Conservation (phyloP, 2,888 invertebrate genomes). For the Monoplex corrugatus region DNA sequence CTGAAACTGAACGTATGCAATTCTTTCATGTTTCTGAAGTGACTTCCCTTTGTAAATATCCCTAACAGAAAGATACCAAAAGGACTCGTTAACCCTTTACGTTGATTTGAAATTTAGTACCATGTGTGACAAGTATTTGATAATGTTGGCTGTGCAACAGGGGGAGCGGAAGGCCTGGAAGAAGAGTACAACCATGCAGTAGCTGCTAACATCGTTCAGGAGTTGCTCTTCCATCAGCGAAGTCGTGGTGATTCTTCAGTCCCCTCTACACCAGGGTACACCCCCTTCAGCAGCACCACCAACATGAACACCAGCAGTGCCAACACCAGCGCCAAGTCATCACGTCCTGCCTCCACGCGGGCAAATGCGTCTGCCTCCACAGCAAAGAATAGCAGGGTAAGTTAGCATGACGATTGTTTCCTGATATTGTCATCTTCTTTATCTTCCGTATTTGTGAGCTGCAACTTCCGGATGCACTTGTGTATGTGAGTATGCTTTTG, state of each 20-base stretch:
- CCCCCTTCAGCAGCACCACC: constrained; percentile 29
- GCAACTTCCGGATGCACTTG: too few species aligned
- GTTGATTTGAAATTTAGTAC: too few species aligned
- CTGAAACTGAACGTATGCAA: too few species aligned
- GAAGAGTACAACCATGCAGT: constrained; percentile 79
- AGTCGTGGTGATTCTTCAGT: constrained; percentile 44
- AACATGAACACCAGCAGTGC: constrained; percentile 21
- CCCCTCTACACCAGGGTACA: background rate
- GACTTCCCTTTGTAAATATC: too few species aligned
- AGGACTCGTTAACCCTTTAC: too few species aligned
- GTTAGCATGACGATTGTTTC: background rate
- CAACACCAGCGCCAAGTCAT: constrained; percentile 18
- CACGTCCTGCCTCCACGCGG: constrained; percentile 29
- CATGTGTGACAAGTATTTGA: too few species aligned
- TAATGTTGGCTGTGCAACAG: too few species aligned
- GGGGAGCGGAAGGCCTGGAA: constrained; percentile 68
- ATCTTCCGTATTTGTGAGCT: too few species aligned
- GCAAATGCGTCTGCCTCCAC: constrained; percentile 2
- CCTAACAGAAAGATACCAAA: too few species aligned
- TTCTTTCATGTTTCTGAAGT: too few species aligned
- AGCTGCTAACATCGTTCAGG: constrained; percentile 79
- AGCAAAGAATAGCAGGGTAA: background rate
- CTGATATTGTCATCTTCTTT: background rate
- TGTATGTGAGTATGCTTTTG: too few species aligned
- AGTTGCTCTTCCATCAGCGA: constrained; percentile 75